Conservation (phyloP, 1,140 invertebrate species). For the Archivesica marissinica region DNA sequence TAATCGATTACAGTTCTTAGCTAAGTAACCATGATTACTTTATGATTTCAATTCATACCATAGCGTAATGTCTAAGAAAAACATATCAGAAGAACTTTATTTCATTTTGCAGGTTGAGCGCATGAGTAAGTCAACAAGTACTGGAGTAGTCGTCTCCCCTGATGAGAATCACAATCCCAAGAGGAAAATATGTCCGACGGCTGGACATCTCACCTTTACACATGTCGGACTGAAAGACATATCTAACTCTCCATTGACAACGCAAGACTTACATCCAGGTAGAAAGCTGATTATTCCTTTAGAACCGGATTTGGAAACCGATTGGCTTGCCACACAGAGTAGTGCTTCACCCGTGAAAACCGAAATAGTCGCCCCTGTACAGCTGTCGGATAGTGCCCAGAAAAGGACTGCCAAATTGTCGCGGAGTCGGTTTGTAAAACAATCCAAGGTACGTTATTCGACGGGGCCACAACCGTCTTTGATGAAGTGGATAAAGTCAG, state of each 20-base stretch:
- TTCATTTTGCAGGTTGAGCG: constrained; percentile 31
- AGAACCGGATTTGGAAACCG: constrained; percentile 25
- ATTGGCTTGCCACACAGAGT: neutral
- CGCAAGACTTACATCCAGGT: constrained; percentile 8
- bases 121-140: constrained; percentile 51
- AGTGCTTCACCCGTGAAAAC: constrained; percentile 18
- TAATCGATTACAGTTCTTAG: too few species aligned
- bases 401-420: constrained; percentile 29
- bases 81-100: too few species aligned
- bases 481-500: constrained; percentile 48
- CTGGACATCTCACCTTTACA: neutral
- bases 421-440: constrained; percentile 6
- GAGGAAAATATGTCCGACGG: neutral
- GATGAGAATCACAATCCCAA: constrained; percentile 56
- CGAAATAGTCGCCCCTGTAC: neutral
- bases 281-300: constrained; percentile 56
- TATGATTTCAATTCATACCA: too few species aligned
- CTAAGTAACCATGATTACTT: too few species aligned
- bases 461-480: constrained; percentile 30
- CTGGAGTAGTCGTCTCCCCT: constrained; percentile 4
- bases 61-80: too few species aligned
- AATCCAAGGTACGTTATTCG: constrained; percentile 4
- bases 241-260: constrained; percentile 43
- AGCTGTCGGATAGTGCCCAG: neutral
- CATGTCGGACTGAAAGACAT: constrained; percentile 52